Conservation (phyloP, 1,140 invertebrate genomes). For the Tetragonula clypearis region DNA sequence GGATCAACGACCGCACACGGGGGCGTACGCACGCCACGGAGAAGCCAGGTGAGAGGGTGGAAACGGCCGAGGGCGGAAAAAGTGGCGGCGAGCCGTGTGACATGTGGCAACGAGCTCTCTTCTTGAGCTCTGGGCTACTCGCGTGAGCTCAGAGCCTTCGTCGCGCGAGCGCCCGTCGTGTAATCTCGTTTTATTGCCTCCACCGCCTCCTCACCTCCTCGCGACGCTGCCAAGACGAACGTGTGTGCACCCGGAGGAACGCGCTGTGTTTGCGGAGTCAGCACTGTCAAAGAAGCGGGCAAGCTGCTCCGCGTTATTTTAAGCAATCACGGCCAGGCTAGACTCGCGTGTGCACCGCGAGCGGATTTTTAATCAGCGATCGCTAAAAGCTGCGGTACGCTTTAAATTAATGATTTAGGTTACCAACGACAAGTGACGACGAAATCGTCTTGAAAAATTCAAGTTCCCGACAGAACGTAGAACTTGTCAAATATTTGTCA, state of each 20-base stretch:
- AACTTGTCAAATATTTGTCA: too few relatives aligned
- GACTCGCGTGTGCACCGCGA: too few relatives aligned
- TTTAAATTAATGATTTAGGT: too few relatives aligned
- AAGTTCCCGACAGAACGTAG: too few relatives aligned
- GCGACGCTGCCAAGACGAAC: neutral
- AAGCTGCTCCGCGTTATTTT: too few relatives aligned
- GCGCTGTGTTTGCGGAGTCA: neutral
- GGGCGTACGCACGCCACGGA: conserved; percentile 18
- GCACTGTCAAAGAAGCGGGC: neutral
- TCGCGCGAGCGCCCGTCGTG: neutral
- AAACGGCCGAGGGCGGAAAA: conserved; percentile 5
- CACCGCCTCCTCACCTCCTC: neutral
- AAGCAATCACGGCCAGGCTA: too few relatives aligned
- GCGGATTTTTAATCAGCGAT: too few relatives aligned
- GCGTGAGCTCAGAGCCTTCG: neutral
- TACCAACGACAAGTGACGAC: too few relatives aligned
- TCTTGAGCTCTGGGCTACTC: neutral
- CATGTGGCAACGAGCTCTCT: neutral
- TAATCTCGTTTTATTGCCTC: neutral
- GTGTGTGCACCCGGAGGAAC: neutral
- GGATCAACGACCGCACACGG: conserved; percentile 59
- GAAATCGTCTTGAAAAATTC: too few relatives aligned
- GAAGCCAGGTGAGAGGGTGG: conserved; percentile 6
- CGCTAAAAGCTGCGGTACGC: too few relatives aligned
- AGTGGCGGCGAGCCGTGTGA: neutral